Evolutionary conservation across 2,888 invertebrate species (phyloP), one percentile per base, ranked within the genome.

Genomic region (Athetis lepigone): DNA sequence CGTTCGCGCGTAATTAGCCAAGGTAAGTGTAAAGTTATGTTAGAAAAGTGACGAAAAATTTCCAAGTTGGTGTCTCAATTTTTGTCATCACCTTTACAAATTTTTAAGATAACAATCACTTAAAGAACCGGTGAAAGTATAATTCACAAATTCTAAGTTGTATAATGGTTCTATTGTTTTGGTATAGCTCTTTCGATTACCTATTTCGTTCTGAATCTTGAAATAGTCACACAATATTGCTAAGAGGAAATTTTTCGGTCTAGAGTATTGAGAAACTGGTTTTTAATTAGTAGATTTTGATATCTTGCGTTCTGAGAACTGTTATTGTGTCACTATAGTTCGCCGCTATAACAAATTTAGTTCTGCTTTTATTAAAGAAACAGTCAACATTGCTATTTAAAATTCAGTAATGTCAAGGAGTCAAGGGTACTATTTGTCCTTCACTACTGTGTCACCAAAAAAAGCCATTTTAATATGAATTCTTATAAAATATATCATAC

Each of bases 11-110:
- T 86, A 86, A 85, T 83, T 81, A 77, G 71, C 68, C 65, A 79
- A 87, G 89, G 92, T 92, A 79, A 91, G 90, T 75, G 49, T 57
- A 67, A 67, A 70, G 82, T 75, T 82, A 80, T 64, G 75, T 80
- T 81, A 81, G 11, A 76, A 82, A 80, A 69, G 36, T 60, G 36
- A 55, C 19, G 40, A 70, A 71, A 59, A 51, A 64, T 56, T 57
- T 68, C 27, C 18, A 57, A 66, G 54, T 75, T 75, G 56, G 52
- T 59, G 56, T 71, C 76, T 60, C 18, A 19, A 18, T 49, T 74
- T 57, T 70, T 58, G 39, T 49, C 19, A 50, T 57, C 61, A 47
- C 56, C 50, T 62, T 78, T 56, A 69, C 60, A 54, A n/a, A 76
- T 76, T 81, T 57, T 29, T 40, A 52, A 79, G 84, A 86, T 88